These are phyloP conservation scores for Rhinoptilus africanus DNA, from an alignment of 2,113 vertebrate genomes.

Conservation along the genomic window DNA sequence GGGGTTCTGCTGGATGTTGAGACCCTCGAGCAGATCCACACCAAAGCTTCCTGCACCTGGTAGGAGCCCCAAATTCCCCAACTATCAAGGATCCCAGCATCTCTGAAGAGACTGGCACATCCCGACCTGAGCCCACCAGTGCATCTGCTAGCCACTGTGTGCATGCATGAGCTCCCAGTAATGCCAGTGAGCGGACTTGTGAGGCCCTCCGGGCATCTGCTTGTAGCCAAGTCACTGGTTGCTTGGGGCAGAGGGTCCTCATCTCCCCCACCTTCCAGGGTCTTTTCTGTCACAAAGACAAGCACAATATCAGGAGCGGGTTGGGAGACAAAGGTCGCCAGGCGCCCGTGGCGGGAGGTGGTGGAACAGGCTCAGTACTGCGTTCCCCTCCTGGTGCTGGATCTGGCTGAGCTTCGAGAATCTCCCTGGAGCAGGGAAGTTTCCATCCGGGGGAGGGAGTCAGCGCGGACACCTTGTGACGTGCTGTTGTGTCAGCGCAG, in stretches of 20 bases:
- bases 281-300: not conserved
- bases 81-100: not conserved
- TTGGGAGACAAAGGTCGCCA: rapidly evolving
- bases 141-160: not conserved
- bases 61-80: not conserved
- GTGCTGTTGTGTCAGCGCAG: not conserved
- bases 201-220: not conserved
- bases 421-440: not conserved
- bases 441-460: not conserved
- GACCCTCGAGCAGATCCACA: not conserved
- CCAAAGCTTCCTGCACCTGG: not conserved
- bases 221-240: not conserved
- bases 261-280: not conserved
- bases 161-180: not conserved
- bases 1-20: not conserved
- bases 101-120: not conserved
- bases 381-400: rapidly evolving
- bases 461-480: not conserved
- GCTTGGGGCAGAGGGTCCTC: not conserved
- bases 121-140: not conserved
- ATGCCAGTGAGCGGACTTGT: not conserved
- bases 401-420: not conserved
- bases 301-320: not conserved
- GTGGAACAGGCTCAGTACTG: not conserved
- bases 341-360: not conserved